Evolutionary conservation across 1,140 invertebrate genomes (phyloP), one percentile per base, ranked within the genome.

Genomic region (Penaeus japonicus): DNA sequence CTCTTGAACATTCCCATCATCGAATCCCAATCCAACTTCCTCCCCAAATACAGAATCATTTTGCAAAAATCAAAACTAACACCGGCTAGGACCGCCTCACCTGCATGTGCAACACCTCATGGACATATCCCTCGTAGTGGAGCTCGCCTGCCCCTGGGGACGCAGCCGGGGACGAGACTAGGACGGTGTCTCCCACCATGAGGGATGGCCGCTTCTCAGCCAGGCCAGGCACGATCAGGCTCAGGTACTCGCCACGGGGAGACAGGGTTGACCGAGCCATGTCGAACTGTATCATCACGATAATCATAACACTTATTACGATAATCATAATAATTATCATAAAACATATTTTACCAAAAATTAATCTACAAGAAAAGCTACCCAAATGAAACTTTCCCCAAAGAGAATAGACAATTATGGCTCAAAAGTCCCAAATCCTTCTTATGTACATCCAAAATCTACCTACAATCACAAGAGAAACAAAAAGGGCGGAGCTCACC

Each of bases 191-290:
- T 1, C 97, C 97, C 75, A 95, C 91, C 59, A 98, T 94, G 12
- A 99, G 92, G 2, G 97, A 97, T 3, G 97, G 98, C 77, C 97
- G 94, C 90, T 94, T 95, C 92, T 98, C 97, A 79, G 95, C 94
- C 18, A 98, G 93, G 85, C 97, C 96, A 78, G 95, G 95, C 57
- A 98, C 95, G 92, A 95, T 94, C 81, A 98, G 92, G 20, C 93
- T 93, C 10, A 98, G 92, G 93, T 94, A 97, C 89, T 96, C 95
- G 1, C 94, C 94, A 89, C 92, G 93, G 12, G 91, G 93, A 15
- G 93, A 93, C 90, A 98, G 94, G 89, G 94, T 93, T 15, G 94
- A 95, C 89, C 94, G 94, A 59, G 94, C 92, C 89, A 95, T 94
- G 92, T 96, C 95, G 92, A 95, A 97, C 87, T 94, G 93, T 22